These are phyloP conservation scores for Mechanitis mazaeus DNA, from an alignment of 2,888 invertebrate species.

Conservation along the genomic window DNA sequence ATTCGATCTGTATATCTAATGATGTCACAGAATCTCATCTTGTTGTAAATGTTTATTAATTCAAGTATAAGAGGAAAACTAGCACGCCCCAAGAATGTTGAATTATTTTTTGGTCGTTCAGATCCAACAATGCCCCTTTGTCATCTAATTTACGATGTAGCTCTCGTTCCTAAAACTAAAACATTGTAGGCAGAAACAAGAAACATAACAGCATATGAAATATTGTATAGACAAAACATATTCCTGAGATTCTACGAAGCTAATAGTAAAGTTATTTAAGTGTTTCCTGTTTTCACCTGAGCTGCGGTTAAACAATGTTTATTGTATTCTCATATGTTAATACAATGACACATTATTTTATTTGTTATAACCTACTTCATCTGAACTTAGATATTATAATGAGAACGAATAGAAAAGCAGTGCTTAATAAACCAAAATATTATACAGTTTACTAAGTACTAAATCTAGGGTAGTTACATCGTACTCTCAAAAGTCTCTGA, in stretches of 20 bases:
- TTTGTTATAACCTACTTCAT: background rate
- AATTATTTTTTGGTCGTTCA: background rate
- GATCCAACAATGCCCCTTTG: conserved; percentile 1
- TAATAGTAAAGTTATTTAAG: conserved; percentile 12
- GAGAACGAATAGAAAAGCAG: too few species aligned
- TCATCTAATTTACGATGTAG: conserved; percentile 13
- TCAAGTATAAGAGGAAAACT: background rate
- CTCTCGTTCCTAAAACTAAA: conserved; percentile 3
- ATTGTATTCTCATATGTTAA: conserved; percentile 7
- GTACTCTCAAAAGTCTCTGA: too few species aligned
- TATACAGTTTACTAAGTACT: too few species aligned
- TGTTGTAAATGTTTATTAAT: background rate
- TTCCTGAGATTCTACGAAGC: conserved; percentile 12
- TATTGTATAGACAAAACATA: conserved; percentile 16
- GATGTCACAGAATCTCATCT: background rate
- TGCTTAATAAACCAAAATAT: too few species aligned
- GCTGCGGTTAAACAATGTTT: conserved; percentile 10
- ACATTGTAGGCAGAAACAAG: conserved; percentile 14
- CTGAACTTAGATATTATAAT: too few species aligned
- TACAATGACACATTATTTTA: background rate
- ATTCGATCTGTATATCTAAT: too few species aligned
- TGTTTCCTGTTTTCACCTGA: conserved; percentile 19
- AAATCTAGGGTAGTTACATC: too few species aligned
- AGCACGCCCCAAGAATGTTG: conserved; percentile 3
- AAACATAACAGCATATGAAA: conserved; percentile 15